Conservation (phyloP, 2,797 vertebrate species). For the Simalia tracyae region DNA sequence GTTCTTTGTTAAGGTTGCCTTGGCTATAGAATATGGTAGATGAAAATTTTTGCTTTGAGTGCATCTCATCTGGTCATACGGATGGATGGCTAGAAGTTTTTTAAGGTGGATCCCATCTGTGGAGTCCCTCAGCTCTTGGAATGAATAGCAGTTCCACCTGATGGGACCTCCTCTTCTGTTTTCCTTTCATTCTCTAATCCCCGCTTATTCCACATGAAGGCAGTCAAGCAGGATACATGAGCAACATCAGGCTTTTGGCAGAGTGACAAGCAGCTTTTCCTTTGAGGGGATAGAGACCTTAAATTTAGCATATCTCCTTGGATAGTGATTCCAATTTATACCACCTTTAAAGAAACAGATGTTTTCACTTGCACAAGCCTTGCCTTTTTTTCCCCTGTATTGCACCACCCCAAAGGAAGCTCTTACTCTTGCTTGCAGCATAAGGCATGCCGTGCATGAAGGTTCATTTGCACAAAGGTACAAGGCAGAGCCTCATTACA, state of each 20-base stretch:
- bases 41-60: conserved; percentile 62
- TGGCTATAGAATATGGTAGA: conserved; percentile 74
- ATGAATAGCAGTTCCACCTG: conserved; percentile 52
- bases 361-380: neutral
- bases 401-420: too few relatives aligned
- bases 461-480: neutral
- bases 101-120: conserved; percentile 66
- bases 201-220: conserved; percentile 17
- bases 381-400: neutral
- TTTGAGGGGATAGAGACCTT: conserved; percentile 43
- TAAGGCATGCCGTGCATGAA: neutral
- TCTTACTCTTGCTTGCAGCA: neutral
- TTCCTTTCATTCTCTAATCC: neutral
- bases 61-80: conserved; percentile 65
- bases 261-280: conserved; percentile 53
- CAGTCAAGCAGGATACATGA: fast-evolving
- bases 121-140: conserved; percentile 39
- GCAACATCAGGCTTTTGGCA: neutral
- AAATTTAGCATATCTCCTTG: conserved; percentile 6
- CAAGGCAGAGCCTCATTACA: neutral
- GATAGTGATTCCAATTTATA: conserved; percentile 50
- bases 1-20: conserved; percentile 73
- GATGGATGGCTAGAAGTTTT: conserved; percentile 57
- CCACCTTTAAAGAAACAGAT: conserved; percentile 47
- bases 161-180: conserved; percentile 6